Conservation (phyloP, 2,797 vertebrate genomes). For the Enteromius argenteus region DNA sequence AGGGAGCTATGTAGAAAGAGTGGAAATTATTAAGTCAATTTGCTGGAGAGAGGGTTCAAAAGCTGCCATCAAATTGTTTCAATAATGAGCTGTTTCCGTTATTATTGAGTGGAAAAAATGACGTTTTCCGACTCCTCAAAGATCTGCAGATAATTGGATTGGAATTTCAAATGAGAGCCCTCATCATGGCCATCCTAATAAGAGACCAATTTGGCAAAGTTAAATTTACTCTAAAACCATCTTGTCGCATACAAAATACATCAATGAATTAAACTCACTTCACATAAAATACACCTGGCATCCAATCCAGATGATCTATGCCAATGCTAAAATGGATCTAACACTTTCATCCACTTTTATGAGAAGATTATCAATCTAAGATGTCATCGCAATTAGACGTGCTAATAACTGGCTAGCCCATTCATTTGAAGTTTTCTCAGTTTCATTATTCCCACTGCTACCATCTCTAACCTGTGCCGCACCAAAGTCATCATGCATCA, state of each 20-base stretch:
- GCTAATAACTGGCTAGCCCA: constrained; percentile 40
- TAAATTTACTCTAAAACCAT: constrained; percentile 45
- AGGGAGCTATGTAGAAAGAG: constrained; percentile 59
- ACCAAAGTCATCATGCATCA: constrained; percentile 59
- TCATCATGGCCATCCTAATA: constrained; percentile 49
- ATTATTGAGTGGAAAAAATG: constrained; percentile 64
- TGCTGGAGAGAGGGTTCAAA: constrained; percentile 62
- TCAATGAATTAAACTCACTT: constrained; percentile 33
- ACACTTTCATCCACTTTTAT: constrained; percentile 36
- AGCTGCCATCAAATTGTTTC: constrained; percentile 65
- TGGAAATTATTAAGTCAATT: constrained; percentile 66
- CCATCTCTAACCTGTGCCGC: constrained; percentile 32
- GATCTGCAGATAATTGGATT: constrained; percentile 60
- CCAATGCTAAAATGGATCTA: constrained; percentile 28
- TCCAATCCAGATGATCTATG: constrained; percentile 38
- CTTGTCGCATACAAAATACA: constrained; percentile 41
- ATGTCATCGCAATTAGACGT: constrained; percentile 29
- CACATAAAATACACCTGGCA: constrained; percentile 40
- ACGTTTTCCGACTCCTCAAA: constrained; percentile 61
- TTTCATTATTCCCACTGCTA: constrained; percentile 44
- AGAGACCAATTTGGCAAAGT: constrained; percentile 48
- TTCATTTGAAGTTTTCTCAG: constrained; percentile 41
- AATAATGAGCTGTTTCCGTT: constrained; percentile 68
- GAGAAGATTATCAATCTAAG: constrained; percentile 44
- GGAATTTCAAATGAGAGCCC: constrained; percentile 62